Base-by-base conservation (phyloP, 2,113 vertebrate genomes). In the Petrocephalus zakoni region DNA sequence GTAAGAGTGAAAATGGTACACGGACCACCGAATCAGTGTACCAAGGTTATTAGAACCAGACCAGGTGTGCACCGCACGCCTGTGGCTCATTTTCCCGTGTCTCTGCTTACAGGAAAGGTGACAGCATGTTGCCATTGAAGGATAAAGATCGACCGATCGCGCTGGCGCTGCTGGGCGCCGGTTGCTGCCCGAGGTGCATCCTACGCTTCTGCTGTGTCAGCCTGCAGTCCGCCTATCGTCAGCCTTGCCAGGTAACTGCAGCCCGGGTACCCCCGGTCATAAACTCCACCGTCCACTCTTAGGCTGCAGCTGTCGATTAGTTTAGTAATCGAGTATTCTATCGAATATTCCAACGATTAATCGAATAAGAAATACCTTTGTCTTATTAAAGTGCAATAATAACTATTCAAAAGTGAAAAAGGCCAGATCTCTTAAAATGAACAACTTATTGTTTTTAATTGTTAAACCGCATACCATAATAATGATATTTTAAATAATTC, bases 181-280 rank as follows among this genome's bases (percentile, higher is more conserved):
- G 97, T 51, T 98, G 97, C 91, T 99, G 98, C 89, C 95, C 96
- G 10, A 95, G 98, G 90, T 99, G 98, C 86, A 81, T 99, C 55
- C 95, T 99, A 90, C 93, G 98, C 78, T 98, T 99, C 94, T 99
- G 98, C 93, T 95, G 95, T 1, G 93, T 98, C 55, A 96, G 94
- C 42, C 94, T 94, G 17, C 96, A 95, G 87, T 84, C 93, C 0
- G 92, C 95, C 5, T 99, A 99, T 88, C 94, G 96, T 51, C 94
- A 89, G 49, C 93, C 96, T 42, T 42, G 42, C 42, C 90, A 97
- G 97, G 98, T 98, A 90, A 52, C 56, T 89, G 4, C 52, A 47
- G 13, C 25, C 51, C 29, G 13, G 84, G 9, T 46, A 49, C 37
- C 46, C n/a, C 19, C 81, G 6, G 37, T 2, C 49, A 75, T 42